Conservation (phyloP, 1,140 invertebrate species). For the Philopotamus ludificatus region DNA sequence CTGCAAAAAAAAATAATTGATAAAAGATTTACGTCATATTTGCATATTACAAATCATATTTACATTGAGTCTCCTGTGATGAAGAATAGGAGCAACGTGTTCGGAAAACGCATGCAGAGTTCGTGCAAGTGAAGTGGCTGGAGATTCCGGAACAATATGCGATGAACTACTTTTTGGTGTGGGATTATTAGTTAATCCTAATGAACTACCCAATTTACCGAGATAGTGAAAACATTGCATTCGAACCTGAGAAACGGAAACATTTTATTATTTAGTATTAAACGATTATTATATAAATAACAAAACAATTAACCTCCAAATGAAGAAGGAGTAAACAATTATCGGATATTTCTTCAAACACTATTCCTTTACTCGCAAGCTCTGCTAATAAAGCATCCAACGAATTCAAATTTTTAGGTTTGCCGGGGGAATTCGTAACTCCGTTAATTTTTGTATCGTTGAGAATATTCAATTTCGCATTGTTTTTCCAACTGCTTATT, state of each 20-base stretch:
- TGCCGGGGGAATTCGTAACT: conserved; percentile 14
- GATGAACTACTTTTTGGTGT: conserved; percentile 21
- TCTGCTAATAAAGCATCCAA: conserved; percentile 48
- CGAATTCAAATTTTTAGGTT: conserved; percentile 10
- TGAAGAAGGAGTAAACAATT: conserved; percentile 89
- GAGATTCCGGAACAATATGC: conserved; percentile 31
- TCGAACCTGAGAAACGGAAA: conserved; percentile 58
- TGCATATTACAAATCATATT: conserved; percentile 33
- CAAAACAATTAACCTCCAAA: conserved; percentile 69
- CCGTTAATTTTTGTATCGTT: conserved; percentile 28
- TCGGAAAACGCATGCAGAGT: conserved; percentile 51
- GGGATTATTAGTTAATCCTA: conserved; percentile 7
- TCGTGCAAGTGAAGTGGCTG: conserved; percentile 44
- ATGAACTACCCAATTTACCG: conserved; percentile 47
- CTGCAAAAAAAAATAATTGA: conserved; percentile 54
- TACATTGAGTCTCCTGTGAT: conserved; percentile 77
- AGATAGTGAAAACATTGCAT: conserved; percentile 95
- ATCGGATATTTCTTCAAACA: conserved; percentile 86
- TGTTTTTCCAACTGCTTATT: conserved; percentile 31
- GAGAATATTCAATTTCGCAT: conserved; percentile 38
- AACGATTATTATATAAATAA: not conserved
- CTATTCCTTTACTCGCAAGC: conserved; percentile 66
- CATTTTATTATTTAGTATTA: not conserved
- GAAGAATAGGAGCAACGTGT: conserved; percentile 44
- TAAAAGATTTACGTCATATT: conserved; percentile 15